These are phyloP conservation scores for Paracentrotus lividus DNA, from an alignment of 53 echinoderm and acorn worm species.

Conservation along the genomic window DNA sequence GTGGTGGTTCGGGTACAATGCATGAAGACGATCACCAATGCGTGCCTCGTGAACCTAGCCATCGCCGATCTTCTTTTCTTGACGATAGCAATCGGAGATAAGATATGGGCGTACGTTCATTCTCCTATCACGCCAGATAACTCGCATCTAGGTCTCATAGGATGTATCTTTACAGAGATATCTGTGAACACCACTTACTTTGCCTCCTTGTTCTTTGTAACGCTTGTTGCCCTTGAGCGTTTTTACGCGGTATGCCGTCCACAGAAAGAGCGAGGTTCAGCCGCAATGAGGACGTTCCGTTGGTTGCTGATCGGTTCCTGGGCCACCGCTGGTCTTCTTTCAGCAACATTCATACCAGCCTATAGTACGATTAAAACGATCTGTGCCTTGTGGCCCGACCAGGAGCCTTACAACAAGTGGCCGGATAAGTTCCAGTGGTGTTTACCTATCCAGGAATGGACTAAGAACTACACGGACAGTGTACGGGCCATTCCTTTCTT, in stretches of 20 bases:
- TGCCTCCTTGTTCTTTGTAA: slow-evolving; percentile 80
- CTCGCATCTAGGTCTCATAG: slow-evolving; percentile 69
- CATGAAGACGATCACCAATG: slow-evolving; percentile 82
- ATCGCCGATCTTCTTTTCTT: slow-evolving; percentile 82
- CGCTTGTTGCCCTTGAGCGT: slow-evolving; percentile 80
- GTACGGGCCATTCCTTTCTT: slow-evolving; percentile 81
- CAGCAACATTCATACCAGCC: slow-evolving; percentile 75
- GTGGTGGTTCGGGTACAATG: slow-evolving; percentile 80
- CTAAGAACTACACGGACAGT: slow-evolving; percentile 70
- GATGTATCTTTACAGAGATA: slow-evolving; percentile 74
- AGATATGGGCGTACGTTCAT: slow-evolving; percentile 72
- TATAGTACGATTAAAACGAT: slow-evolving; percentile 57
- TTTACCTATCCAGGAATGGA: slow-evolving; percentile 39
- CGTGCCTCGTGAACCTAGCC: slow-evolving; percentile 79
- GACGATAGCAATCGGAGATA: slow-evolving; percentile 80
- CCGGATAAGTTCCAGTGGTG: slow-evolving; percentile 70
- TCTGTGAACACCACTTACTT: slow-evolving; percentile 79
- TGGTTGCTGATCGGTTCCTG: slow-evolving; percentile 72
- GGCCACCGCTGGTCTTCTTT: slow-evolving; percentile 69
- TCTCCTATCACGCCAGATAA: slow-evolving; percentile 74
- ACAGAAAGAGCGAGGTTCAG: slow-evolving; percentile 63
- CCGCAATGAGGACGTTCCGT: slow-evolving; percentile 68
- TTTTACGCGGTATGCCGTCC: slow-evolving; percentile 83
- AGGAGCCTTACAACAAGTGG: slow-evolving; percentile 68
- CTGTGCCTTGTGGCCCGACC: slow-evolving; percentile 78